A percentile compares a stretch with the other conserved stretches of the same genome.
These are phyloP conservation scores for Diaphora mendica DNA, from an alignment of 2,888 invertebrate species.

Conservation along the genomic window DNA sequence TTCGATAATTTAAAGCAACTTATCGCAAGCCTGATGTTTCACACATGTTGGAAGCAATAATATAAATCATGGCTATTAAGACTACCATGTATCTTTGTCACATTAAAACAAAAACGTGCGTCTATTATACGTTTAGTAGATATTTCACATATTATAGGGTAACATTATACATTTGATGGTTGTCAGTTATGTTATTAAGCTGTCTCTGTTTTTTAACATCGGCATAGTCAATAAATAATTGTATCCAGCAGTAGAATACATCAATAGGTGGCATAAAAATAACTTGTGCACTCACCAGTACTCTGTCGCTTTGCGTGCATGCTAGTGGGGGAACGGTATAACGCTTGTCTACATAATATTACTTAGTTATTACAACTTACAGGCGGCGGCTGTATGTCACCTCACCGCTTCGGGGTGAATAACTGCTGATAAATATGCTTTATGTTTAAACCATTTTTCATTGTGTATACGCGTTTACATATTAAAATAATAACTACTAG, in stretches of 20 bases:
- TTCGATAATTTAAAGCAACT: background rate
- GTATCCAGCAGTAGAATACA: conserved; percentile 38
- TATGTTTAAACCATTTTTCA: conserved; percentile 22
- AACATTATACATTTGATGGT: conserved; percentile 6
- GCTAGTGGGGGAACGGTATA: conserved; percentile 62
- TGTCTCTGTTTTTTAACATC: conserved; percentile 28
- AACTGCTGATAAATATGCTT: conserved; percentile 38
- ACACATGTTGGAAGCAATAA: conserved; percentile 12
- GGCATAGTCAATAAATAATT: conserved; percentile 37
- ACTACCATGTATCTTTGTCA: conserved; percentile 5
- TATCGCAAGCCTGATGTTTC: conserved; percentile 1
- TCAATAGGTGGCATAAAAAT: conserved; percentile 39
- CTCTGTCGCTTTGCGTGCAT: conserved; percentile 61
- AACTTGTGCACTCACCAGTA: conserved; percentile 57
- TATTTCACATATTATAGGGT: conserved; percentile 11
- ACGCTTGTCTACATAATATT: conserved; percentile 75
- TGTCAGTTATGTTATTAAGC: conserved; percentile 31
- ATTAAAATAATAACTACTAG: background rate
- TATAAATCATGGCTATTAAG: conserved; percentile 19
- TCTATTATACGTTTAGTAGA: conserved; percentile 5
- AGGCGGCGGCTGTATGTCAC: conserved; percentile 45
- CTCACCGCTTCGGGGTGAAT: conserved; percentile 44
- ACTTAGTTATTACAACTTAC: conserved; percentile 68
- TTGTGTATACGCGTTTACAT: conserved; percentile 3
- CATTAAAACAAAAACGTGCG: conserved; percentile 9